phyloP scores from a whole-genome alignment of 1,140 invertebrate species.

The Berghia stephanieae region DNA sequence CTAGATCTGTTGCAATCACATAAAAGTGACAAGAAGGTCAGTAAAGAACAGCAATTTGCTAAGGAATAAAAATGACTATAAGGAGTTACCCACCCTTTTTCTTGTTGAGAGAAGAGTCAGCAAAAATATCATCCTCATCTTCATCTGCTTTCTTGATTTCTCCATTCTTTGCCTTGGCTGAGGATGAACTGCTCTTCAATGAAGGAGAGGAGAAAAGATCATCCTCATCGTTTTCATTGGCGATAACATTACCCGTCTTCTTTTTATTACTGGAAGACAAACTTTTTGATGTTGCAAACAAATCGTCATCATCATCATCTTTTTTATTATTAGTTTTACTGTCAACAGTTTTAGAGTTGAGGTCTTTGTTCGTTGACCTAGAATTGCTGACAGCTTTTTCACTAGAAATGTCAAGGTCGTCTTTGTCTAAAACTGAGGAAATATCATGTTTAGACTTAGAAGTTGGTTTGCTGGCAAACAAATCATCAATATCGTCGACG shows the following conservation, averaged over 20 bases:
- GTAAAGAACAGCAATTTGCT: no score
- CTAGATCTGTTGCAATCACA: no score
- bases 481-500: not conserved
- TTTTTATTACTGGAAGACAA: no score
- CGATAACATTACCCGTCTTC: no score
- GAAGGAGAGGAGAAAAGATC: no score
- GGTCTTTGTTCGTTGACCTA: no score
- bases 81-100: not conserved
- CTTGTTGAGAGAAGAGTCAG: not conserved
- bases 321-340: not conserved
- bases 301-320: constrained; percentile 24
- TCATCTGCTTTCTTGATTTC: not conserved
- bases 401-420: not conserved
- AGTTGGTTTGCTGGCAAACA: not conserved
- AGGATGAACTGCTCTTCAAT: no score
- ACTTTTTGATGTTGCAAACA: constrained; percentile 29
- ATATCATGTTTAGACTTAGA: not conserved
- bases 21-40: no score
- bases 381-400: no score
- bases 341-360: not conserved
- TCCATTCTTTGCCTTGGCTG: not conserved
- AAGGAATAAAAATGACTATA: no score
- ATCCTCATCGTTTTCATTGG: no score
- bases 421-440: not conserved
- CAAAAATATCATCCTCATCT: constrained; percentile 25